These are phyloP conservation scores for Hemaris fuciformis DNA, from an alignment of 2,888 invertebrate species.

Conservation along the genomic window DNA sequence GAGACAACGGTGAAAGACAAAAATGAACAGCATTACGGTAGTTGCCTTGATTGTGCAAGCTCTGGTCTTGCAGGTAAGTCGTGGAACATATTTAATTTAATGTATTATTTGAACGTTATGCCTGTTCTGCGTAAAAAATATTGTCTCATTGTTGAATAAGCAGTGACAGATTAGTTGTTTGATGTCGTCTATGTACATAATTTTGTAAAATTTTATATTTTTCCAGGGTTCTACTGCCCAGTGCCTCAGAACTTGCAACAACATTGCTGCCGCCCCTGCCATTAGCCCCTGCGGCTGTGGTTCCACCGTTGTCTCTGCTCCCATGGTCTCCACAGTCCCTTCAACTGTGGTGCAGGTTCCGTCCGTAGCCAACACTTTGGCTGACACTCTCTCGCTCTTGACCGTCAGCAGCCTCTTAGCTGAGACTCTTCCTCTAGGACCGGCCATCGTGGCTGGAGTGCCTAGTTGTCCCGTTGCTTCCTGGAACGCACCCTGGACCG, in stretches of 20 bases:
- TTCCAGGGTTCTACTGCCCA: conserved; percentile 47
- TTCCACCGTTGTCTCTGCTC: neutral
- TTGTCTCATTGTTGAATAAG: too few relatives aligned
- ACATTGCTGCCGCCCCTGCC: neutral
- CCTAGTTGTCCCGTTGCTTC: conserved; percentile 18
- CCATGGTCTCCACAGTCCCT: neutral
- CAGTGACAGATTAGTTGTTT: too few relatives aligned
- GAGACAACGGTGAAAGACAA: conserved; percentile 13
- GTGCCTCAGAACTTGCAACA: conserved; percentile 20
- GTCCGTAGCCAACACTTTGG: conserved; percentile 54
- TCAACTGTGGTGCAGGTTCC: conserved; percentile 33
- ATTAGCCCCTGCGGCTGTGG: neutral
- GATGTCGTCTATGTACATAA: too few relatives aligned
- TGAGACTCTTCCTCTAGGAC: conserved; percentile 51
- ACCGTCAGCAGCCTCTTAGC: conserved; percentile 62
- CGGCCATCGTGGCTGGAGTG: conserved; percentile 30
- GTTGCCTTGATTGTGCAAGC: conserved; percentile 31
- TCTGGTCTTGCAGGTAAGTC: conserved; percentile 44
- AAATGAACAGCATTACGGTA: conserved; percentile 48
- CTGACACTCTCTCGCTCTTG: conserved; percentile 63
- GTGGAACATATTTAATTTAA: too few relatives aligned
- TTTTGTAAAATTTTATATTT: neutral
- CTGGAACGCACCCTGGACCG: conserved; percentile 15
- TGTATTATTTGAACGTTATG: too few relatives aligned
- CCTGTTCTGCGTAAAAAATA: too few relatives aligned